Percentiles rank a stretch among this genome's conserved stretches.
These are phyloP conservation scores for Metallyticus violacea DNA, from an alignment of 2,888 invertebrate genomes.

Conservation along the genomic window DNA sequence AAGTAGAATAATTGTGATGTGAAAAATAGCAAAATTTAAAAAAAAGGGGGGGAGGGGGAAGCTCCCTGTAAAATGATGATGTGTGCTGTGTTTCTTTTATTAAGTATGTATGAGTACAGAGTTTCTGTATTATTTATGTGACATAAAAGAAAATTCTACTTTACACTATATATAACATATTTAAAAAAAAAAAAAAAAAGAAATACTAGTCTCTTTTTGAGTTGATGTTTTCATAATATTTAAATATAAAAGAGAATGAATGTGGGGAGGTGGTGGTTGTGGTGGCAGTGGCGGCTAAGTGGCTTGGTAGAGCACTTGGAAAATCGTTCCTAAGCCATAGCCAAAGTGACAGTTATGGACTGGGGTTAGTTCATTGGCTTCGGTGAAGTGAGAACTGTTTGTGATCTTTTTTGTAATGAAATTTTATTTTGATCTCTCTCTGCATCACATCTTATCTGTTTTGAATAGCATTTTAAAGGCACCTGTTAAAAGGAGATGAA, in stretches of 20 bases:
- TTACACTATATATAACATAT: conserved; percentile 4
- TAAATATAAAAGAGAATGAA: background rate
- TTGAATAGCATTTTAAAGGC: background rate
- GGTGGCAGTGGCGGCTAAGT: background rate
- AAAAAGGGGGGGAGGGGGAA: background rate
- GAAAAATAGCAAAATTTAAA: background rate
- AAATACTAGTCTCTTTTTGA: conserved; percentile 9
- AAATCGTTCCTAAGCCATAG: background rate
- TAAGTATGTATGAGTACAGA: background rate
- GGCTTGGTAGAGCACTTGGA: background rate
- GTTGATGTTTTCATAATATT: background rate
- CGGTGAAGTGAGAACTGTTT: background rate
- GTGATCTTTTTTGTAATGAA: background rate
- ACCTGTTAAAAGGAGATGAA: background rate
- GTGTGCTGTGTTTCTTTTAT: conserved; percentile 5
- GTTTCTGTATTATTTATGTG: conserved; percentile 5
- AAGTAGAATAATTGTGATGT: conserved; percentile 20
- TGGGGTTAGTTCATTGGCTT: background rate
- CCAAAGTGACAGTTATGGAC: background rate
- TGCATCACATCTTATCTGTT: background rate
- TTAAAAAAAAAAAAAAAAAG: background rate
- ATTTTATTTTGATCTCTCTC: background rate
- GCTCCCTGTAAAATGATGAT: conserved; percentile 14
- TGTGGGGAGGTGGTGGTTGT: background rate
- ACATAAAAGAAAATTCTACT: background rate